Evolutionary conservation across 1,140 invertebrate genomes (phyloP).

Genomic region (Drosophila albomicans): DNA sequence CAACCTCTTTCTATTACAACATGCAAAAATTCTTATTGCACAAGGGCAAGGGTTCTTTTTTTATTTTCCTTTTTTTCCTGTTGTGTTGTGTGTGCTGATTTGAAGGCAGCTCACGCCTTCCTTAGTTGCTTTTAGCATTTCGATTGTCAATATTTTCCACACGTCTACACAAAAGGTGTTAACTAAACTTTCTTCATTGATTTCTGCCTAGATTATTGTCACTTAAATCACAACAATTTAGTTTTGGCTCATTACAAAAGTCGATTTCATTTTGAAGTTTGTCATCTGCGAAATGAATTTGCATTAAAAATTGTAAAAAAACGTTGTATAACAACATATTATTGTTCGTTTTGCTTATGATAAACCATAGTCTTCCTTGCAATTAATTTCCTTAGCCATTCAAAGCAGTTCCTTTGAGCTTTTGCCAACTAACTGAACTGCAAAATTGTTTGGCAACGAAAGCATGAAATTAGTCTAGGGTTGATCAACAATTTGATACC

Average conservation of each 20-base stretch:
- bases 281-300: no score
- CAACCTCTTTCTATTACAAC: slow-evolving; percentile 28
- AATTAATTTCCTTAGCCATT: slow-evolving; percentile 59
- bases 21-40: slow-evolving; percentile 73
- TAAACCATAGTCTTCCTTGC: background rate
- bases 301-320: no score
- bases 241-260: background rate
- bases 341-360: background rate
- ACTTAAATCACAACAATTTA: slow-evolving; percentile 5
- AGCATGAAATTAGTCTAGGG: background rate
- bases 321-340: background rate
- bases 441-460: slow-evolving; percentile 59
- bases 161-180: slow-evolving; percentile 73
- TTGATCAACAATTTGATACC: background rate
- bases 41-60: slow-evolving; percentile 29
- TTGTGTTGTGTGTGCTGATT: slow-evolving; percentile 56
- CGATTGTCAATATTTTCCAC: slow-evolving; percentile 76
- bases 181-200: slow-evolving; percentile 53
- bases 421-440: slow-evolving; percentile 50
- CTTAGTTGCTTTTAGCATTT: slow-evolving; percentile 39
- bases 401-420: slow-evolving; percentile 23
- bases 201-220: slow-evolving; percentile 37
- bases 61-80: slow-evolving; percentile 6
- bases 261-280: background rate
- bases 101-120: slow-evolving; percentile 69